Base-by-base conservation (phyloP, 1,140 invertebrate species). In the Brachystomella parvula region DNA sequence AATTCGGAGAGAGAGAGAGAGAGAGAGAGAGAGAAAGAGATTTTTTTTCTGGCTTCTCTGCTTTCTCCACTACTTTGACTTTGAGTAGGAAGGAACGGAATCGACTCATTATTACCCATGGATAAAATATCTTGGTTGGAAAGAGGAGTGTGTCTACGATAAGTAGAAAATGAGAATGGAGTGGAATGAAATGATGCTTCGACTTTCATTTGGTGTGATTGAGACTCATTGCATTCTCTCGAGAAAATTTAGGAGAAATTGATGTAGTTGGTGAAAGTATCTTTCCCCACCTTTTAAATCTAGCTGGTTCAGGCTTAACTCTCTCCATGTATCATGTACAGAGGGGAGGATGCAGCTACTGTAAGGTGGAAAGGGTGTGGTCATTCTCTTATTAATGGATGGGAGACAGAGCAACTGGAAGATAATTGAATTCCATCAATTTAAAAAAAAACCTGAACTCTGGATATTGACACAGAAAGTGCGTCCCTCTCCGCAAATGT, bases 181-280 rank as follows among this genome's bases (percentile, higher is more conserved):
- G 49, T 53, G 49, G 49, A 53, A 53, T 53, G 49, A 53, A 53
- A 53, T 53, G 49, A 53, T 53, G 49, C 49, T 26, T 53, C 24
- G 49, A 53, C 49, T 53, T 53, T 53, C 49, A 53, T 53, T 53
- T 53, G 49, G 49, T 53, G 49, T 53, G 49, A 53, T 53, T 53
- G 49, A 53, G 49, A 53, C 12, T 53, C 49, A 53, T 53, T 53
- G 12, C 49, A 53, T 53, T 53, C 49, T 24, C 12, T 53, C 24
- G 12, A 12, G 49, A 15, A n/a, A n/a, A n/a, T n/a, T n/a, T n/a
- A n/a, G n/a, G 49, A 24, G 24, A 24, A 53, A 53, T 53, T 53
- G 49, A 53, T 53, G 12, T 12, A 53, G 49, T 53, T 53, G 49
- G 24, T 12, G 49, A 24, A 26, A 24, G 49, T 9, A 44, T n/a